Evolutionary conservation across 1,140 invertebrate genomes (phyloP).

Genomic region (Diabrotica undecimpunctata): DNA sequence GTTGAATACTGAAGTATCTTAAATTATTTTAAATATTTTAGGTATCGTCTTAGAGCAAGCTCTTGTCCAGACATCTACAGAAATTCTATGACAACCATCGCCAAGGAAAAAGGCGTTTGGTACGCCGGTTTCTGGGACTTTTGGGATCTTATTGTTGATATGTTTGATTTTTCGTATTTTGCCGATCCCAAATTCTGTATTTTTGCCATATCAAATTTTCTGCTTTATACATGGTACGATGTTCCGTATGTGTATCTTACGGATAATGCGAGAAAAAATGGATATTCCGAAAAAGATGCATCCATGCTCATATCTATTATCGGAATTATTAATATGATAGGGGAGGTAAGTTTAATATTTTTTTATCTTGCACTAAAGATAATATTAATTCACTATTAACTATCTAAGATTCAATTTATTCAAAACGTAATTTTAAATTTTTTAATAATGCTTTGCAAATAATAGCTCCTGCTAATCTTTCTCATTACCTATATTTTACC

Average conservation of each 20-base stretch:
- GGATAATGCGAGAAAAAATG: slow-evolving; percentile 68
- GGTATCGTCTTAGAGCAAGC: slow-evolving; percentile 74
- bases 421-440: neutral
- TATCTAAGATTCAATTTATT: neutral
- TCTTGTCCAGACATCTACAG: slow-evolving; percentile 85
- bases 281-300: slow-evolving; percentile 67
- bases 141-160: slow-evolving; percentile 69
- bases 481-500: no score
- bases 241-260: slow-evolving; percentile 83
- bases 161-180: slow-evolving; percentile 78
- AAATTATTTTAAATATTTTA: slow-evolving; percentile 13
- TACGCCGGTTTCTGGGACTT: slow-evolving; percentile 71
- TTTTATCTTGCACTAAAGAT: no score
- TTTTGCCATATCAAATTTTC: slow-evolving; percentile 80
- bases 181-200: slow-evolving; percentile 69
- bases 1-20: no score
- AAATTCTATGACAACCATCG: slow-evolving; percentile 83
- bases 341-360: slow-evolving; percentile 62
- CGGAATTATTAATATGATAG: slow-evolving; percentile 80
- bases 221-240: slow-evolving; percentile 85
- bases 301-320: slow-evolving; percentile 81
- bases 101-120: slow-evolving; percentile 71
- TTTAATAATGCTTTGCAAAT: neutral
- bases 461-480: no score
- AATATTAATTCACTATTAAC: no score